Conservation (phyloP, 2,797 vertebrate species). For the Acanthornis magna region DNA sequence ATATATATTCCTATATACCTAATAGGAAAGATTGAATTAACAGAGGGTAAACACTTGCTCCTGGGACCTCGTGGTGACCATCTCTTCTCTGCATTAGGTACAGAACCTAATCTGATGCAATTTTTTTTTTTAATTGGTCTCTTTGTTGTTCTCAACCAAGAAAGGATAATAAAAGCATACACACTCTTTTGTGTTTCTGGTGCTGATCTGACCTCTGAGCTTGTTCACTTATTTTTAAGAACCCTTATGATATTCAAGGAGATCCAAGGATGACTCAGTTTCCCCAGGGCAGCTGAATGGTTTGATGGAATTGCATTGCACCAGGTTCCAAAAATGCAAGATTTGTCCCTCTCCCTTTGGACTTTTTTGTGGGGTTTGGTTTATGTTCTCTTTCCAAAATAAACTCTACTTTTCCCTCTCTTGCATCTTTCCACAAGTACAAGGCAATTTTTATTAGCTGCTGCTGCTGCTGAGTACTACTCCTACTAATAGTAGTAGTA, state of each 20-base stretch:
- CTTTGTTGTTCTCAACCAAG: neutral
- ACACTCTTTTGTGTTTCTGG: neutral
- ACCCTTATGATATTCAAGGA: neutral
- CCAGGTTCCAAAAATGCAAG: neutral
- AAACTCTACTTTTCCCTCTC: neutral
- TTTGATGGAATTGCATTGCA: neutral
- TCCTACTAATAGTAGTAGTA: neutral
- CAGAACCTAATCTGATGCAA: neutral
- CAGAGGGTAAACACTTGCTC: neutral
- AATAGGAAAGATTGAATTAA: neutral
- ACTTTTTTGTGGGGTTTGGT: neutral
- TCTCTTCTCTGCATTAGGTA: neutral
- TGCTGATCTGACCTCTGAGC: neutral
- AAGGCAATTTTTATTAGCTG: neutral
- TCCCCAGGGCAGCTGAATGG: rapidly evolving
- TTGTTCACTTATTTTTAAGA: neutral
- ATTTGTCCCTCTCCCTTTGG: neutral
- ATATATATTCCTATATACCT: neutral
- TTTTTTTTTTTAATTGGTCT: neutral
- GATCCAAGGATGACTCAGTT: neutral
- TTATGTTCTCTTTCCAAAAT: neutral
- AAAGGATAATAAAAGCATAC: neutral
- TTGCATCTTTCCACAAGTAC: neutral
- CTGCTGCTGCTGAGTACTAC: neutral
- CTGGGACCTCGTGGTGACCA: neutral